Evolutionary conservation across 2,888 invertebrate species (phyloP).

Genomic region (Celastrina argiolus): DNA sequence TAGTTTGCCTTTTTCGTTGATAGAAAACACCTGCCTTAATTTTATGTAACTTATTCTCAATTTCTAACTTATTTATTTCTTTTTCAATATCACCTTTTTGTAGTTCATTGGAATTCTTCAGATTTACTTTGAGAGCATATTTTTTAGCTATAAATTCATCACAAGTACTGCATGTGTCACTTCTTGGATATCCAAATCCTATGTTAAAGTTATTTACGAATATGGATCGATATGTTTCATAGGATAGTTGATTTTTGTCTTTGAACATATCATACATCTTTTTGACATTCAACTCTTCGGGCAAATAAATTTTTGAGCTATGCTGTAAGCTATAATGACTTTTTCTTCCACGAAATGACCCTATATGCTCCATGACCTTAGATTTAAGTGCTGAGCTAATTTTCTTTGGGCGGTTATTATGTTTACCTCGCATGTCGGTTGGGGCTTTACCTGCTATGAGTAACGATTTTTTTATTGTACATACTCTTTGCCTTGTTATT

Average conservation of each 20-base stretch:
- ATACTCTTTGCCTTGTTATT: slow-evolving; percentile 28
- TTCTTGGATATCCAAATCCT: not conserved
- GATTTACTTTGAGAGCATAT: not conserved
- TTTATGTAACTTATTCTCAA: slow-evolving; percentile 28
- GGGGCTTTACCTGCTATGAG: slow-evolving; percentile 25
- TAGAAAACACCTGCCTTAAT: slow-evolving; percentile 32
- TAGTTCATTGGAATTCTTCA: not conserved
- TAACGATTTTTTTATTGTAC: slow-evolving; percentile 10
- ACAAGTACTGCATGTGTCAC: not conserved
- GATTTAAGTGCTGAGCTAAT: not conserved
- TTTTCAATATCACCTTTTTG: slow-evolving; percentile 31
- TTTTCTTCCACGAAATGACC: slow-evolving; percentile 35
- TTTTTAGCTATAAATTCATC: not conserved
- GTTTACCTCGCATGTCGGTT: slow-evolving; percentile 25
- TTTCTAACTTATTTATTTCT: slow-evolving; percentile 29
- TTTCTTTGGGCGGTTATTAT: not conserved
- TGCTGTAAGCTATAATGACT: slow-evolving; percentile 28
- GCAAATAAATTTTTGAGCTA: slow-evolving; percentile 31
- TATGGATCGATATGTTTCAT: not conserved
- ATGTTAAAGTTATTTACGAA: not conserved
- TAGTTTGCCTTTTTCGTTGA: slow-evolving; percentile 26
- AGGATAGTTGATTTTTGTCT: not conserved
- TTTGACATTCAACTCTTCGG: not conserved
- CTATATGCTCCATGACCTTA: slow-evolving; percentile 33
- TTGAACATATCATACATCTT: not conserved